Evolutionary conservation across 1,140 invertebrate species (phyloP), one percentile per base, ranked within the genome.

Genomic region (Vollenhovia emeryi): DNA sequence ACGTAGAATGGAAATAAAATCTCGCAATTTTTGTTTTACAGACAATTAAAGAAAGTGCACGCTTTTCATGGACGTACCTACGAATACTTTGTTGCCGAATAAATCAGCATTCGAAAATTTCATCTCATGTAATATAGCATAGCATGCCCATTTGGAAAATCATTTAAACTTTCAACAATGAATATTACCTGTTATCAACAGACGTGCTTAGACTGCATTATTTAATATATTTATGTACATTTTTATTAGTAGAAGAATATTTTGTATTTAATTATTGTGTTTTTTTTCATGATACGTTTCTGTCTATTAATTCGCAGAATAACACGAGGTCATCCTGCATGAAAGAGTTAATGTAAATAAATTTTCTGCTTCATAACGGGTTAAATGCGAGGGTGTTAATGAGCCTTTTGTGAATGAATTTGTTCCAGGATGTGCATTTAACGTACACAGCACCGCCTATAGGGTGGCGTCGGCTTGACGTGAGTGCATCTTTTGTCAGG

Each of bases 391-490:
- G 36, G 15, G 21, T 9, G 21, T 75, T 75, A 75, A 75, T 75
- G 52, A 75, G 15, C 21, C 52, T 75, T 75, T 59, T 60, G 71
- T 74, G 52, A 21, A 11, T 59, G 15, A 75, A 60, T 75, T 59
- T 79, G 43, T 66, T 79, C 40, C 76, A 79, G 76, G 43, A 79
- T 43, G 45, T 62, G 57, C 57, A 66, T 66, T 79, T 55, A 68
- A 79, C 27, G 40, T 48, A 33, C 27, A 66, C 75, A 69, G n/a
- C 18, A 55, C 2, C 15, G 9, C 21, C 9, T 75, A 27, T 60
- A 75, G 36, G n/a, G 4, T 43, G 36, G 55, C 36, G 11, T 60
- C 36, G 21, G 9, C 8, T 27, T 75, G 15, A 60, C 15, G 52
- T 8, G 33, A 59, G 33, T 59, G 33, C 15, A 75, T 75, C 73